phyloP scores from a whole-genome alignment of 2,888 invertebrate species.

The Lasiommata megera region DNA sequence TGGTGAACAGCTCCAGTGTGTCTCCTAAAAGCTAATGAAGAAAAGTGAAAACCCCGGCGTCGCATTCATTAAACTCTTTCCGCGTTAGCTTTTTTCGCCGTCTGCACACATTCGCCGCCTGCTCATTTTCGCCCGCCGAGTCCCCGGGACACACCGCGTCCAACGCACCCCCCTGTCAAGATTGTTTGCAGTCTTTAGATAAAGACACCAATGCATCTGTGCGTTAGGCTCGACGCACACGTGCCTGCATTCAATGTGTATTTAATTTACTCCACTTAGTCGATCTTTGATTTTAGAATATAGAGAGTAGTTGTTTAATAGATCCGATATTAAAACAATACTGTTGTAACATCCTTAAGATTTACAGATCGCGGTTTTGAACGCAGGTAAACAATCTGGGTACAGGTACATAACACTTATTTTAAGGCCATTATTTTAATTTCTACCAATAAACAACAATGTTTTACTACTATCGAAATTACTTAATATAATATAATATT shows the following conservation, averaged over 20 bases:
- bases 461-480: too few relatives aligned
- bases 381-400: too few relatives aligned
- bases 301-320: too few relatives aligned
- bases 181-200: constrained; percentile 38
- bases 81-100: constrained; percentile 33
- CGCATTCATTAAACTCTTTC: constrained; percentile 28
- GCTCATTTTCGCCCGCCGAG: constrained; percentile 25
- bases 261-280: background rate
- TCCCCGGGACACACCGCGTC: constrained; percentile 17
- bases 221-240: background rate
- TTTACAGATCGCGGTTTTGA: too few relatives aligned
- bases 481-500: too few relatives aligned
- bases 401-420: too few relatives aligned
- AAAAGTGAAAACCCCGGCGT: constrained; percentile 23
- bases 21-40: constrained; percentile 4
- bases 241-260: background rate
- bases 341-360: too few relatives aligned
- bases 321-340: too few relatives aligned
- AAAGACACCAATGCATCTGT: constrained; percentile 23
- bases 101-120: constrained; percentile 30
- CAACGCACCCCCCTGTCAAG: constrained; percentile 39
- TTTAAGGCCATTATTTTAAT: too few relatives aligned
- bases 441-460: too few relatives aligned
- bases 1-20: too few relatives aligned
- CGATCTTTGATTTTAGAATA: too few relatives aligned